Conservation (phyloP, 2,797 vertebrate genomes). For the Acanthurus tractus region DNA sequence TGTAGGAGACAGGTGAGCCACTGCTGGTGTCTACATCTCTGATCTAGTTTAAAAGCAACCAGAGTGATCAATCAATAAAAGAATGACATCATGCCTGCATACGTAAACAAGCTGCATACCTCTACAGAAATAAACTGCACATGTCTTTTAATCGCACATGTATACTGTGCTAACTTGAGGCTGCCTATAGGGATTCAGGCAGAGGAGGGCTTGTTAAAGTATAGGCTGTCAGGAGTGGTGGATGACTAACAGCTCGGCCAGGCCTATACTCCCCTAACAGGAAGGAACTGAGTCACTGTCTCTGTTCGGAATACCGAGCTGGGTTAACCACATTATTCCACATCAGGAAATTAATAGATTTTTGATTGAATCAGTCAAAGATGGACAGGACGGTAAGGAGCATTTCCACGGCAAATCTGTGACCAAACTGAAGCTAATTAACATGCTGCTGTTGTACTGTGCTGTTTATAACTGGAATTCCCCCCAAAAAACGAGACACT, state of each 20-base stretch:
- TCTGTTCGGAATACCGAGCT: conserved; percentile 45
- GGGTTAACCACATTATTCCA: conserved; percentile 54
- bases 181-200: conserved; percentile 1
- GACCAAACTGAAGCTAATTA: too few relatives aligned
- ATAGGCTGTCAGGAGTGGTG: conserved; percentile 32
- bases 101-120: conserved; percentile 16
- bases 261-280: conserved; percentile 35
- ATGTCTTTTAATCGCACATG: background rate
- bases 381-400: conserved; percentile 19
- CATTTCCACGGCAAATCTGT: conserved; percentile 1
- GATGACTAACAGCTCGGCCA: conserved; percentile 52
- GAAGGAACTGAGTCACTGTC: conserved; percentile 78
- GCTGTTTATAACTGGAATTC: too few relatives aligned
- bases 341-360: conserved; percentile 49
- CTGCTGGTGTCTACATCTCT: background rate
- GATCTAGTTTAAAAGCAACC: conserved; percentile 2
- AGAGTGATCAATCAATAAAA: background rate
- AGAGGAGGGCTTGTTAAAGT: conserved; percentile 32
- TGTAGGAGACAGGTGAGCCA: conserved; percentile 12
- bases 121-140: background rate
- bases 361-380: conserved; percentile 53
- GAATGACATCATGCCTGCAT: conserved; percentile 14
- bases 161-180: background rate
- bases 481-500: too few relatives aligned
- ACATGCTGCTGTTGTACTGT: too few relatives aligned